Evolutionary conservation across 2,888 invertebrate species (phyloP).

Genomic region (Phyllotreta striolata): DNA sequence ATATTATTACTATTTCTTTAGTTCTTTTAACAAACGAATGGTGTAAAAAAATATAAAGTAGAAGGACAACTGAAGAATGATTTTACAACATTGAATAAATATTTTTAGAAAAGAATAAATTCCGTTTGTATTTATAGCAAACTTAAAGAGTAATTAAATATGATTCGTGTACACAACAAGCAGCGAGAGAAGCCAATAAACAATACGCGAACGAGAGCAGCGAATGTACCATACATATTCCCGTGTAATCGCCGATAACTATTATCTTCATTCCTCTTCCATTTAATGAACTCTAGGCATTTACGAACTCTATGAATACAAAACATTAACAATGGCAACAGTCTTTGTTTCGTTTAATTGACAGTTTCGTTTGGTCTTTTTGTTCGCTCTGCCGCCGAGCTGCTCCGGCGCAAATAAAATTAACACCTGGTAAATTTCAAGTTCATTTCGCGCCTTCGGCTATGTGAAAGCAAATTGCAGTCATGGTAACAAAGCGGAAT

Average conservation of each 20-base stretch:
- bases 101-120: too few relatives aligned
- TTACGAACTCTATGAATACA: constrained; percentile 10
- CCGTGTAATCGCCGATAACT: constrained; percentile 10
- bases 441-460: constrained; percentile 31
- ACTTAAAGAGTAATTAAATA: too few relatives aligned
- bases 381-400: constrained; percentile 14
- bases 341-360: constrained; percentile 19
- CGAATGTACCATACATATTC: neutral
- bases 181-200: too few relatives aligned
- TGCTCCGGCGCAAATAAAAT: constrained; percentile 25
- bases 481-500: constrained; percentile 35
- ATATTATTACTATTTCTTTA: too few relatives aligned
- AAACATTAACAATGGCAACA: constrained; percentile 15
- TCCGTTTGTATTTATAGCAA: too few relatives aligned
- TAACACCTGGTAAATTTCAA: constrained; percentile 36
- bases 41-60: too few relatives aligned
- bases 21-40: too few relatives aligned
- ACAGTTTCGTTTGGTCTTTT: constrained; percentile 23
- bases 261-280: constrained; percentile 3
- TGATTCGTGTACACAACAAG: too few relatives aligned
- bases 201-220: too few relatives aligned
- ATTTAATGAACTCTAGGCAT: constrained; percentile 14
- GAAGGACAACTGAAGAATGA: too few relatives aligned
- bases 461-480: constrained; percentile 35
- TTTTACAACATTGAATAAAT: too few relatives aligned